phyloP scores from a whole-genome alignment of 2,797 vertebrate species.

The Crax fasciolata region DNA sequence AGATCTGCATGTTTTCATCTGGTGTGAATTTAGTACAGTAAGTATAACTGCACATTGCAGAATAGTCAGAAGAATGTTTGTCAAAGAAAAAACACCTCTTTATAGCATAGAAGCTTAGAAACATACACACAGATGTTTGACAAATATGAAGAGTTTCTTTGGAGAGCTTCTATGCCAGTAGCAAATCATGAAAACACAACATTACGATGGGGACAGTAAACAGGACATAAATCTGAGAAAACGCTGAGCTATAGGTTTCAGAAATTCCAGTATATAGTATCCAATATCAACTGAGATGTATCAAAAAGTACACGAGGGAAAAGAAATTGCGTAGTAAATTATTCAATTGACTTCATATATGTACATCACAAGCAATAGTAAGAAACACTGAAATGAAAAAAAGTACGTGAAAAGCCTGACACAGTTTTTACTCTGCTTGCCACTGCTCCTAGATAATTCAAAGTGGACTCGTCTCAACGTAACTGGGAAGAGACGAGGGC shows the following conservation, averaged over 20 bases:
- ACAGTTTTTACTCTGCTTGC: background rate
- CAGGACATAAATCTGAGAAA: background rate
- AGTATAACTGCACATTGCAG: background rate
- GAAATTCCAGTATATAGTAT: background rate
- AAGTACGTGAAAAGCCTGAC: background rate
- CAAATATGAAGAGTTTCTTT: background rate
- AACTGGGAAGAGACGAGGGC: background rate
- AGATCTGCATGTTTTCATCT: background rate
- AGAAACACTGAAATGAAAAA: background rate
- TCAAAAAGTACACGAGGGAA: rapidly evolving
- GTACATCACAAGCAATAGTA: background rate
- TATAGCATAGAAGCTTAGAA: background rate
- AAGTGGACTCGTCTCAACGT: background rate
- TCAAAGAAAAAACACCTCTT: background rate
- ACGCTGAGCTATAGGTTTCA: background rate
- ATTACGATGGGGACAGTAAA: background rate
- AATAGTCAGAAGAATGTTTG: background rate
- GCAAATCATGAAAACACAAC: background rate
- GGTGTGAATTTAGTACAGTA: background rate
- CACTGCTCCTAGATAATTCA: background rate
- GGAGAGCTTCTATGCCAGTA: background rate
- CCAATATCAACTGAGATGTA: background rate
- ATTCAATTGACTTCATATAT: background rate
- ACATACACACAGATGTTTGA: background rate
- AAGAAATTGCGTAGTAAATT: background rate